Conservation (phyloP, 1,140 invertebrate genomes). For the Nymphalis io region DNA sequence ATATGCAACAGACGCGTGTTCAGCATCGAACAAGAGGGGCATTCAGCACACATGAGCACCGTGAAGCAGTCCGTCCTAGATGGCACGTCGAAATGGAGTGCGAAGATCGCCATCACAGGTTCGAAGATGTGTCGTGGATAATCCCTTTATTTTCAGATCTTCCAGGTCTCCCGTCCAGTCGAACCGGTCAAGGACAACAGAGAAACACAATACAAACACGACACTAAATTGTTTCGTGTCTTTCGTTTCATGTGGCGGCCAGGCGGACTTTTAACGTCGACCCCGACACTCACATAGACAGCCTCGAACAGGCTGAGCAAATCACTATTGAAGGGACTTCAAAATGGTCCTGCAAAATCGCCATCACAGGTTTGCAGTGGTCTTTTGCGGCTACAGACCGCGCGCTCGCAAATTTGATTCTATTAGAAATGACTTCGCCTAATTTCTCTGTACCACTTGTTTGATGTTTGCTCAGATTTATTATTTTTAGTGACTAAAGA, state of each 20-base stretch:
- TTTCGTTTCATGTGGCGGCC: slow-evolving; percentile 81
- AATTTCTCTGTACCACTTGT: slow-evolving; percentile 62
- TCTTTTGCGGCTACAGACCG: slow-evolving; percentile 76
- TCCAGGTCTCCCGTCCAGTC: slow-evolving; percentile 28
- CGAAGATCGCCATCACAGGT: slow-evolving; percentile 99
- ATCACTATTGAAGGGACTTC: slow-evolving; percentile 99
- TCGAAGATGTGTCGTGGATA: slow-evolving; percentile 83
- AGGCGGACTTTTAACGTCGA: slow-evolving; percentile 98
- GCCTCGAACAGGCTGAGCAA: slow-evolving; percentile 98
- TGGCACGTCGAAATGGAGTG: slow-evolving; percentile 99
- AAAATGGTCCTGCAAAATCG: slow-evolving; percentile 99
- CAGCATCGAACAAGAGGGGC: slow-evolving; percentile 95
- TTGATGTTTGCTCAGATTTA: slow-evolving; percentile 67
- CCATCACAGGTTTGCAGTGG: slow-evolving; percentile 93
- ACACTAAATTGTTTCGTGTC: slow-evolving; percentile 67
- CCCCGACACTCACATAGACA: slow-evolving; percentile 99
- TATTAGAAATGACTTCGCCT: slow-evolving; percentile 78
- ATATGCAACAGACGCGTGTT: slow-evolving; percentile 92
- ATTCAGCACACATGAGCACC: slow-evolving; percentile 97
- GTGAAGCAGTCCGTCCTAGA: slow-evolving; percentile 99
- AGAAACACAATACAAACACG: slow-evolving; percentile 51
- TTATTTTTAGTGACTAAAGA: neutral
- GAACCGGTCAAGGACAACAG: slow-evolving; percentile 21
- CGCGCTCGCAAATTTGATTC: slow-evolving; percentile 91
- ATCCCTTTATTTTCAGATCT: slow-evolving; percentile 40